Base-by-base conservation (phyloP, 1,140 invertebrate species). In the Agrilus planipennis region DNA sequence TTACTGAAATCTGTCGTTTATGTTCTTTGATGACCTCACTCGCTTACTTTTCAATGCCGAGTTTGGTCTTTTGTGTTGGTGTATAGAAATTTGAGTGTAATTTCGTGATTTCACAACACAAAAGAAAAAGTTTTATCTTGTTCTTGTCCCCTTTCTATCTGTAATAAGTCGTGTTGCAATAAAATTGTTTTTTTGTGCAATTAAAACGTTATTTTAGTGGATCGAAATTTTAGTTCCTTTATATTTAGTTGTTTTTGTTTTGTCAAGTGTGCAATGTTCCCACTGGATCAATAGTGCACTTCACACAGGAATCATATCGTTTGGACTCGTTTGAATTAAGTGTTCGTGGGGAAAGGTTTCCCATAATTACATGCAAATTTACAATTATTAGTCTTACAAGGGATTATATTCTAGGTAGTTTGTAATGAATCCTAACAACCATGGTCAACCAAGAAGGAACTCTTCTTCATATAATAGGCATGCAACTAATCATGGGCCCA, bases 371-470 rank as follows among this genome's bases (percentile, higher is more conserved):
- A n/a, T n/a, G n/a, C n/a, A n/a, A n/a, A n/a, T n/a, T n/a, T n/a
- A n/a, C n/a, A n/a, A n/a, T n/a, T n/a, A n/a, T n/a, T n/a, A n/a
- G n/a, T n/a, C n/a, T n/a, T n/a, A 34, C 12, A 40, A 25, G 23
- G 34, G 30, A 34, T 34, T 30, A n/a, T n/a, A 29, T 39, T 44
- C 19, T 14, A 44, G 42, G 35, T 19, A 22, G 12, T 31, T 30
- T 15, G 30, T 48, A 42, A 62, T 59, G 57, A 62, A 58, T 57
- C 47, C 56, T 29, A 62, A 59, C 44, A 61, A 57, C 42, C 60
- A 62, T 47, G 60, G 60, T 36, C 58, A 54, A 45, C 41, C 57
- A 39, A 54, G 58, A 34, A 55, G 57, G 37, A 62, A 60, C 43
- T 61, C 60, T 16, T 57, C 57, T 36, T 57, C 49, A 34, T 62